Percentiles rank a stretch among this genome's conserved stretches.
These are phyloP conservation scores for Coptotermes formosanus DNA, from an alignment of 1,140 invertebrate species.

Conservation along the genomic window DNA sequence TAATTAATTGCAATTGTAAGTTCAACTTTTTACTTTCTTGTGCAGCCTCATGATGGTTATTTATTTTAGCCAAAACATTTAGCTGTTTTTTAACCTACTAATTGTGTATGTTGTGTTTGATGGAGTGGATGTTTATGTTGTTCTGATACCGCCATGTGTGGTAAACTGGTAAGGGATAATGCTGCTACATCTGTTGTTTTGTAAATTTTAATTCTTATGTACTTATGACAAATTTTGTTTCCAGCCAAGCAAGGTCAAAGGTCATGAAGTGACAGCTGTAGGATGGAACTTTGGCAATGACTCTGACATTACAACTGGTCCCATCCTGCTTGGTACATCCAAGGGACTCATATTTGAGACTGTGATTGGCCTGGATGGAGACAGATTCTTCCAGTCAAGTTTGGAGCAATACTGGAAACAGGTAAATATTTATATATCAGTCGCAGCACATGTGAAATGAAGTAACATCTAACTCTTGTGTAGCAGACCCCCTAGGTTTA, in stretches of 20 bases:
- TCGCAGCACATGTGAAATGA: no score
- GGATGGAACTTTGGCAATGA: constrained; percentile 83
- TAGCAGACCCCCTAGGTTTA: no score
- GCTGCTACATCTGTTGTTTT: not conserved
- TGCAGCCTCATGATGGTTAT: no score
- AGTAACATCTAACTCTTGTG: no score
- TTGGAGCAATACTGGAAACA: constrained; percentile 85
- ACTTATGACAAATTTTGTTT: constrained; percentile 35
- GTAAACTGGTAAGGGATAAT: no score
- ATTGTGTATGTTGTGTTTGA: no score
- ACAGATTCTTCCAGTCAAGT: constrained; percentile 74
- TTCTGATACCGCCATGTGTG: no score
- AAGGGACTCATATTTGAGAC: constrained; percentile 91
- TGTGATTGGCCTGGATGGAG: constrained; percentile 76
- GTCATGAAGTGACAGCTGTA: constrained; percentile 86
- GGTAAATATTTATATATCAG: constrained; percentile 51
- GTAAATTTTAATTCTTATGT: constrained; percentile 30
- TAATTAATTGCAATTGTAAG: no score
- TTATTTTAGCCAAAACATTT: no score
- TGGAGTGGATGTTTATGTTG: no score
- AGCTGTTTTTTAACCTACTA: no score
- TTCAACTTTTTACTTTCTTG: no score
- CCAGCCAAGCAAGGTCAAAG: constrained; percentile 64
- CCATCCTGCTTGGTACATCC: constrained; percentile 85
- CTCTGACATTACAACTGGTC: constrained; percentile 67